Base-by-base conservation (phyloP, 2,888 invertebrate genomes). In the Busseola fusca region DNA sequence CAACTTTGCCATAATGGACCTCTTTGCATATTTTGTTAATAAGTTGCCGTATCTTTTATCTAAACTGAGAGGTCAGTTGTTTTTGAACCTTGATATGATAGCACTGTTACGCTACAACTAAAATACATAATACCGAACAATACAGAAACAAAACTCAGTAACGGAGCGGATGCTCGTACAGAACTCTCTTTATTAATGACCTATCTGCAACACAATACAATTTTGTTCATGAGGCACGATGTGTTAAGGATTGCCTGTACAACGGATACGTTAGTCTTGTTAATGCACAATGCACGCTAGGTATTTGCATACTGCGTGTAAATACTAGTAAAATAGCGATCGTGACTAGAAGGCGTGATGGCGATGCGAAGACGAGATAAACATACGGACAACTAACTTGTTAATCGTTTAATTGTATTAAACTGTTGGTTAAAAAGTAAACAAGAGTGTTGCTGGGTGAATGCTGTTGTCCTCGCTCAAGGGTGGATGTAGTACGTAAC, bases 271-370 rank as follows among this genome's bases (percentile, higher is more conserved):
- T 48, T 68, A 68, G 64, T 72, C 72, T 84, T 74, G 77, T 83
- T 78, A 71, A 81, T 81, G 72, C 72, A 82, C 80, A 81, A 81
- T 82, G 78, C 84, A 84, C 80, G 81, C 81, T 73, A 81, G 30
- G 34, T 78, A 84, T 86, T 87, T 83, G 83, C 85, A 88, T 87
- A 78, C 74, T 65, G 66, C 84, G 78, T 84, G 84, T 83, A 81
- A 82, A 75, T 81, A 83, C 77, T 86, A 59, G 69, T 84, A 42
- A 86, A 87, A 87, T 81, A 82, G 69, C 62, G 70, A 85, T 88
- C 89, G 90, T 89, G 89, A 90, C 85, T 76, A 27, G 74, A 50
- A 80, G 76, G 74, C 84, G 84, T 87, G 88, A 86, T 85, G 71
- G 73, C 64, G 76, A 80, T 80, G 75, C 56, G 68, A 79, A 83